Percentiles rank a stretch among this genome's conserved stretches.
phyloP scores from a whole-genome alignment of 2,797 vertebrate species.

The Eremophila alpestris region DNA sequence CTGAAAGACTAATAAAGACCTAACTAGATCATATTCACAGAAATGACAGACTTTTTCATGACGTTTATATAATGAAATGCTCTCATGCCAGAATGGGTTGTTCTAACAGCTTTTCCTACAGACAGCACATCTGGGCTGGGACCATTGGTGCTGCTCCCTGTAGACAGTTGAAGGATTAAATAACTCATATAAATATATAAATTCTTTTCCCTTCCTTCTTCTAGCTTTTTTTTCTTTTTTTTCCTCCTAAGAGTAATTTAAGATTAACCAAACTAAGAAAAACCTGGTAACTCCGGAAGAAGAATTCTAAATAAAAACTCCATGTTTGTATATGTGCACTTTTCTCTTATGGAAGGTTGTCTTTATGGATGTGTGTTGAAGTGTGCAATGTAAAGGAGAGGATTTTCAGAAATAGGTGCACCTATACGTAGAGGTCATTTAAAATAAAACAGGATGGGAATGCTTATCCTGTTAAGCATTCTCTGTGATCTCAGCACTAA shows the following conservation, averaged over 20 bases:
- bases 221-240: too few relatives aligned
- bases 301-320: not conserved
- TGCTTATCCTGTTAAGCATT: slow-evolving; percentile 16
- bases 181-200: not conserved
- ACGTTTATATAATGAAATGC: not conserved
- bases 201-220: not conserved
- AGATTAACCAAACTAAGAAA: not conserved
- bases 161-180: not conserved
- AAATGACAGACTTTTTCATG: not conserved
- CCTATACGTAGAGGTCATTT: not conserved
- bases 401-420: not conserved
- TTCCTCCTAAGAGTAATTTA: not conserved
- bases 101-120: not conserved
- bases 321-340: not conserved
- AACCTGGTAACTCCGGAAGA: not conserved
- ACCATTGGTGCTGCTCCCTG: not conserved
- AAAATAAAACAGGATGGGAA: not conserved
- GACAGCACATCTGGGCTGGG: not conserved
- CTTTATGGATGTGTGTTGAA: not conserved
- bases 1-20: not conserved
- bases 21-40: not conserved
- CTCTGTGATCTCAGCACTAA: slow-evolving; percentile 29
- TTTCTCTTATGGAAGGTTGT: not conserved
- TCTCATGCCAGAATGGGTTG: not conserved
- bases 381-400: not conserved